A percentile compares a stretch with the other conserved stretches of the same genome.
Conservation (phyloP, 2,797 vertebrate genomes). For the Forpus xanthops region DNA sequence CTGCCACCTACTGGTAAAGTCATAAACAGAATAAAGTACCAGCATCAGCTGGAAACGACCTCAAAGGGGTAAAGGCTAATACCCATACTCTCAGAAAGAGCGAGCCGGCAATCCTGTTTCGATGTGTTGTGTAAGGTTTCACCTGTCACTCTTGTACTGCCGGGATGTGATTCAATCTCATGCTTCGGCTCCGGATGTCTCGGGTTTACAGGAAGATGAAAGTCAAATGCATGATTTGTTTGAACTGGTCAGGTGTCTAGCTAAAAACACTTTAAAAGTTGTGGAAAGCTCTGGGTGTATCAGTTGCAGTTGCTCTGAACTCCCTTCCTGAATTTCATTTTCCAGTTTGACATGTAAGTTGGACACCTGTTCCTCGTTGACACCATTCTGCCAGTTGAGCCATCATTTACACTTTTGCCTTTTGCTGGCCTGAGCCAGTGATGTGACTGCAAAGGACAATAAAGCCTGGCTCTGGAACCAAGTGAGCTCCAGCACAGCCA, state of each 20-base stretch:
- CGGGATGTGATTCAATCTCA: background rate
- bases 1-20: conserved; percentile 63
- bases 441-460: rapidly evolving
- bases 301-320: background rate
- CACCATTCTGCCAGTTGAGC: background rate
- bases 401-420: background rate
- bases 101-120: background rate
- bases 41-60: background rate
- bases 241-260: background rate
- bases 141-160: background rate
- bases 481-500: background rate
- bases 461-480: background rate
- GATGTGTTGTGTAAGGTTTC: background rate
- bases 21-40: background rate
- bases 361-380: background rate
- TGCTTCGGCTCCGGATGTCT: background rate
- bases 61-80: background rate
- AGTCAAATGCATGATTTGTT: background rate
- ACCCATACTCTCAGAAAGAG: background rate
- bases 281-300: background rate
- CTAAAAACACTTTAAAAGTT: background rate
- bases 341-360: background rate
- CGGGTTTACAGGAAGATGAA: background rate
- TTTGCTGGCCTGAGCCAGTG: background rate
- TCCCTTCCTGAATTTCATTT: background rate